phyloP scores from a whole-genome alignment of 2,888 invertebrate genomes.

The Pachydiplax longipennis region DNA sequence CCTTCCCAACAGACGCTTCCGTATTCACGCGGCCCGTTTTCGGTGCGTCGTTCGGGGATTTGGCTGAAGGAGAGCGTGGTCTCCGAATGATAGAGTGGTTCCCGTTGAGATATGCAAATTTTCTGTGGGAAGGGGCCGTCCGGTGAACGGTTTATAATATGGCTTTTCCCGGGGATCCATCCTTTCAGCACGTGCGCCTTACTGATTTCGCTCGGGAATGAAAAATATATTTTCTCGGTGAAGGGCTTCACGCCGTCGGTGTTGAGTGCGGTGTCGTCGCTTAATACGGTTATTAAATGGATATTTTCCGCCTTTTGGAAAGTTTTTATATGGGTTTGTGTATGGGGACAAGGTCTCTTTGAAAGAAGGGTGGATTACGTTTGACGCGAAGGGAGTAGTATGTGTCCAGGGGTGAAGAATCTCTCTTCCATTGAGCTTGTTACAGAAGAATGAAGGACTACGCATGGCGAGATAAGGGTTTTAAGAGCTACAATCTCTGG shows the following conservation, averaged over 20 bases:
- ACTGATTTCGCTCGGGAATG: background rate
- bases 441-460: no score
- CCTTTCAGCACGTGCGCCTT: conserved; percentile 7
- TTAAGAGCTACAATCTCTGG: no score
- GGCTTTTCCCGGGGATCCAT: background rate
- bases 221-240: background rate
- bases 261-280: background rate
- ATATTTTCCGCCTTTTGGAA: background rate
- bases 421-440: no score
- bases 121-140: background rate
- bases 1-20: background rate
- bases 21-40: background rate
- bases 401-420: no score
- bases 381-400: no score
- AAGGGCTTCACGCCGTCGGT: background rate
- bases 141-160: conserved; percentile 39
- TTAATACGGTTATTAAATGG: background rate
- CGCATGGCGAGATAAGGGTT: no score
- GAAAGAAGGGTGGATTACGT: no score
- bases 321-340: no score
- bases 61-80: background rate
- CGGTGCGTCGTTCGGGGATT: background rate
- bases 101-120: conserved; percentile 39
- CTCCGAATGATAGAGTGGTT: conserved; percentile 7
- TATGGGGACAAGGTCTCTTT: no score